Conservation (phyloP, 2,797 vertebrate genomes). For the Dendrocincla tyrannina region DNA sequence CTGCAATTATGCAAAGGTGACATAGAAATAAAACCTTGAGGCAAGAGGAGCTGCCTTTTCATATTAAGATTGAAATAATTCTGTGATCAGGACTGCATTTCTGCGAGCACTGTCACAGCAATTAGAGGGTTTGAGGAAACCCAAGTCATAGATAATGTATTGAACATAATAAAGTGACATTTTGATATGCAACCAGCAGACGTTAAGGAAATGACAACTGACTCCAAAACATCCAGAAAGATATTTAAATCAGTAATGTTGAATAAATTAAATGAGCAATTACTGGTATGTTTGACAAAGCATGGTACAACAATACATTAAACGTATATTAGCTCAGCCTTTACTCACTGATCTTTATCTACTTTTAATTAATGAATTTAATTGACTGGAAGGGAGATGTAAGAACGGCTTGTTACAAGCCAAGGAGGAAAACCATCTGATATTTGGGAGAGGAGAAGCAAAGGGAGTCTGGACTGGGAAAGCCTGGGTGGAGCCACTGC, state of each 20-base stretch:
- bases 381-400: constrained; percentile 35
- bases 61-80: not conserved
- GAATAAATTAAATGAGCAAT: constrained; percentile 47
- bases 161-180: constrained; percentile 11
- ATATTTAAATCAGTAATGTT: not conserved
- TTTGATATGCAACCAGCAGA: constrained; percentile 4
- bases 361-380: constrained; percentile 54
- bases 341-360: constrained; percentile 53
- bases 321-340: constrained; percentile 44
- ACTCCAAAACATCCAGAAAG: constrained; percentile 20
- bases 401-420: not conserved
- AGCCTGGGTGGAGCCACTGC: not conserved
- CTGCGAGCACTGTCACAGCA: constrained; percentile 42
- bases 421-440: not conserved
- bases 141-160: not conserved
- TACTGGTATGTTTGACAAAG: constrained; percentile 41
- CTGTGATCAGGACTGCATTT: not conserved
- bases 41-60: constrained; percentile 22
- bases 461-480: not conserved
- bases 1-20: not conserved
- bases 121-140: constrained; percentile 49
- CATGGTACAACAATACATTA: constrained; percentile 33
- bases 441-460: not conserved
- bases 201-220: not conserved
- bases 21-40: not conserved